phyloP scores from a whole-genome alignment of 2,113 vertebrate genomes.

The Malurus cyaneus region DNA sequence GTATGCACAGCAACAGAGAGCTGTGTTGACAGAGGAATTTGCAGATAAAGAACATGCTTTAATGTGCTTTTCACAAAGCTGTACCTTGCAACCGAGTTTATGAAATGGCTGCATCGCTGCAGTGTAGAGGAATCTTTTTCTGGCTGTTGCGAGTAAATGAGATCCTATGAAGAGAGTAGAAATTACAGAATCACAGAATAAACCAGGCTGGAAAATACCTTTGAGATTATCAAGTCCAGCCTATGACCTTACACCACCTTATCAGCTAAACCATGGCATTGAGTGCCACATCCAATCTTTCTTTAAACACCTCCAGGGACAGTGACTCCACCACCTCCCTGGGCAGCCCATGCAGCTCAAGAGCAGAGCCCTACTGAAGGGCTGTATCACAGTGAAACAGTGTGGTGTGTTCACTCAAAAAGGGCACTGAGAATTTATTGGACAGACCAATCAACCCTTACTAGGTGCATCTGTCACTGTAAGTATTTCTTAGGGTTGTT shows the following conservation, averaged over 20 bases:
- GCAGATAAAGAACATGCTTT: background rate
- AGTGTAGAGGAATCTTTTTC: background rate
- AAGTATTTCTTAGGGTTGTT: background rate
- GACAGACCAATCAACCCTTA: background rate
- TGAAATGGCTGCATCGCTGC: background rate
- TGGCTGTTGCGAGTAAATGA: background rate
- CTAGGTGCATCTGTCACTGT: background rate
- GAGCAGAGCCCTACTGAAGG: background rate
- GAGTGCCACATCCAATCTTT: background rate
- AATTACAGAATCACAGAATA: background rate
- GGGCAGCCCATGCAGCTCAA: background rate
- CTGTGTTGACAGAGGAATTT: background rate
- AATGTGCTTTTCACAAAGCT: background rate
- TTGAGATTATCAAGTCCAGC: background rate
- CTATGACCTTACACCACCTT: background rate
- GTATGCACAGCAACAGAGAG: background rate
- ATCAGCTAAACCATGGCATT: background rate
- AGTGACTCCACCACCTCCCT: background rate
- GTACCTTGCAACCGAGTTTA: background rate
- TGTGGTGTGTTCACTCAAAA: background rate
- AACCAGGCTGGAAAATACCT: background rate
- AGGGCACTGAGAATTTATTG: background rate
- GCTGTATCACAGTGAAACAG: background rate
- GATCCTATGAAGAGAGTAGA: background rate
- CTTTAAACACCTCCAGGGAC: background rate